These are phyloP conservation scores for Psix sp. DNA, from an alignment of 1,140 invertebrate species.

Conservation along the genomic window DNA sequence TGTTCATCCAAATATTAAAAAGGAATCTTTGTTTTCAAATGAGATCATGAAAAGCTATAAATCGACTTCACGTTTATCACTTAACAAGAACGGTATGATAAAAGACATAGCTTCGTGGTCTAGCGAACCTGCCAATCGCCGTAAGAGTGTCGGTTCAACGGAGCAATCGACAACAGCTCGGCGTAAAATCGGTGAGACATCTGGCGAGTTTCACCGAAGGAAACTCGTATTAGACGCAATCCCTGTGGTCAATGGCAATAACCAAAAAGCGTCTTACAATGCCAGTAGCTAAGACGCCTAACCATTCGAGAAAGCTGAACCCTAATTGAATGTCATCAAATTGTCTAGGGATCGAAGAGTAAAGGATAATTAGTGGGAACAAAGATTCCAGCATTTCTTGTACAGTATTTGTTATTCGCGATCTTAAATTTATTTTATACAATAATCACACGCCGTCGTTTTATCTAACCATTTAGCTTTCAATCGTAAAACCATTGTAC, in stretches of 20 bases:
- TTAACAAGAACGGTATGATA: constrained; percentile 51
- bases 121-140: constrained; percentile 60
- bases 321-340: background rate
- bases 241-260: constrained; percentile 50
- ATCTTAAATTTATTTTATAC: too few species aligned
- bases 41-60: constrained; percentile 17
- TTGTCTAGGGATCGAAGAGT: too few species aligned
- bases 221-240: constrained; percentile 68
- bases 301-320: constrained; percentile 3
- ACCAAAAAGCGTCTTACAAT: constrained; percentile 62
- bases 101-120: constrained; percentile 40
- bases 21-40: background rate
- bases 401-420: constrained; percentile 53
- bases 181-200: constrained; percentile 61
- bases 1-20: constrained; percentile 27
- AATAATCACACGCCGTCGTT: too few species aligned
- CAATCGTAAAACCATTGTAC: too few species aligned
- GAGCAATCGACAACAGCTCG: constrained; percentile 52
- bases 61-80: constrained; percentile 20
- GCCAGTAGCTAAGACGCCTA: constrained; percentile 43
- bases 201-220: constrained; percentile 65
- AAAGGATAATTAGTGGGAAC: constrained; percentile 17
- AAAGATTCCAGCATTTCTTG: constrained; percentile 24
- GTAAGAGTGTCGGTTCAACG: constrained; percentile 69
- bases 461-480: too few species aligned